Base-by-base conservation (phyloP, 2,888 invertebrate species). In the Apamea anceps region DNA sequence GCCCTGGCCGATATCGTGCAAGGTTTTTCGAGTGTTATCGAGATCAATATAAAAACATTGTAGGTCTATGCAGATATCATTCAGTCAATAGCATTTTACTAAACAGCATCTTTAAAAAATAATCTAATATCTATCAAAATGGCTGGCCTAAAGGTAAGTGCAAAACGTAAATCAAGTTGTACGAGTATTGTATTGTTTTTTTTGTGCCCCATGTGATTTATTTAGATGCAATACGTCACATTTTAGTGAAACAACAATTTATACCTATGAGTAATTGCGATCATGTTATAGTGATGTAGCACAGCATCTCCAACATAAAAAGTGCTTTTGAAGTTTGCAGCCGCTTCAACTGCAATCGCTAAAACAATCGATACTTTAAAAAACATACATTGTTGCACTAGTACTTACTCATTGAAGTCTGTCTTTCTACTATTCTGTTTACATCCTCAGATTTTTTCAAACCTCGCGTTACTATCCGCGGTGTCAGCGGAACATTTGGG, bases 41-140 rank as follows among this genome's bases (percentile, higher is more conserved):
- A 73, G 86, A 88, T 86, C 86, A 85, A 92, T 94, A 94, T 94
- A 94, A 93, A 91, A 7, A n/a, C 91, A 90, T 89, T 86, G 88
- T 77, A 82, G 85, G 77, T 82, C 78, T 86, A 75, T 80, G 83
- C 75, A 85, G 80, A 87, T 87, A 92, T 92, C 93, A 94, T 92
- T 93, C 93, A 83, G 73, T 67, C 66, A 86, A 85, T 82, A 89
- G 81, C 84, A 74, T 80, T 88, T 77, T 68, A 76, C 71, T 70
- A 72, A 80, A 84, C 57, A 84, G 67, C 79, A 86, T 80, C 81
- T 80, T 75, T 76, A 45, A 70, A 71, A 81, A 32, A 77, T 54
- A 75, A 78, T 42, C 4, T 5, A n/a, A 71, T 13, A 60, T 65
- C 71, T 48, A 78, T 75, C 37, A 18, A 77, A 72, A 89, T 89